phyloP scores from a whole-genome alignment of 1,140 invertebrate genomes.

The Saccostrea cuccullata region DNA sequence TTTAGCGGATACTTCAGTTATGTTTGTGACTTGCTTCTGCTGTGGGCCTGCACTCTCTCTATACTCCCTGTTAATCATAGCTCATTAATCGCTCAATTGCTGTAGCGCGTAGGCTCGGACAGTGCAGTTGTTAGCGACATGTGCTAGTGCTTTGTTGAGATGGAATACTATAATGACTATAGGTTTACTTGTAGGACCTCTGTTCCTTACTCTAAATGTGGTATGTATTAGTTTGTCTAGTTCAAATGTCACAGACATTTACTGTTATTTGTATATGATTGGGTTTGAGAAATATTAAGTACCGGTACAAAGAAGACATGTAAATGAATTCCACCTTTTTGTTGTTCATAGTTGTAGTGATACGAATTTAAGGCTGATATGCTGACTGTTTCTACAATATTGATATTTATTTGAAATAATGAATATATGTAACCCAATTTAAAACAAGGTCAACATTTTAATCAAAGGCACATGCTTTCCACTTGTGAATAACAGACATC shows the following conservation, averaged over 20 bases:
- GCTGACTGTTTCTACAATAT: too few relatives aligned
- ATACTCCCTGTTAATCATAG: background rate
- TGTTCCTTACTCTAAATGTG: constrained; percentile 14
- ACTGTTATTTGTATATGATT: background rate
- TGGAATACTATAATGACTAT: constrained; percentile 31
- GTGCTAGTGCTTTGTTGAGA: background rate
- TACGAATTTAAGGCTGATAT: too few relatives aligned
- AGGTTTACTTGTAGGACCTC: constrained; percentile 18
- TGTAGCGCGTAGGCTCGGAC: background rate
- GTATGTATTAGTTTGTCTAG: constrained; percentile 17
- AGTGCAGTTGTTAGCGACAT: background rate
- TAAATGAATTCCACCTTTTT: too few relatives aligned
- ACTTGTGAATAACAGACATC: constrained; percentile 19
- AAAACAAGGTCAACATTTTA: constrained; percentile 2
- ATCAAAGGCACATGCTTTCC: background rate
- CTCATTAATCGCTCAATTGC: constrained; percentile 23
- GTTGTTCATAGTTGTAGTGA: too few relatives aligned
- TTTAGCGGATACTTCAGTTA: background rate
- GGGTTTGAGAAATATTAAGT: background rate
- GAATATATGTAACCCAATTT: background rate
- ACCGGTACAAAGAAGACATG: too few relatives aligned
- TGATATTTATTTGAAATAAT: too few relatives aligned
- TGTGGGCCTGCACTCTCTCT: background rate
- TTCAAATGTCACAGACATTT: background rate
- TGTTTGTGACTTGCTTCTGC: background rate